These are phyloP conservation scores for Meloidogyne hapla DNA, from an alignment of 1,140 invertebrate species.

Conservation along the genomic window DNA sequence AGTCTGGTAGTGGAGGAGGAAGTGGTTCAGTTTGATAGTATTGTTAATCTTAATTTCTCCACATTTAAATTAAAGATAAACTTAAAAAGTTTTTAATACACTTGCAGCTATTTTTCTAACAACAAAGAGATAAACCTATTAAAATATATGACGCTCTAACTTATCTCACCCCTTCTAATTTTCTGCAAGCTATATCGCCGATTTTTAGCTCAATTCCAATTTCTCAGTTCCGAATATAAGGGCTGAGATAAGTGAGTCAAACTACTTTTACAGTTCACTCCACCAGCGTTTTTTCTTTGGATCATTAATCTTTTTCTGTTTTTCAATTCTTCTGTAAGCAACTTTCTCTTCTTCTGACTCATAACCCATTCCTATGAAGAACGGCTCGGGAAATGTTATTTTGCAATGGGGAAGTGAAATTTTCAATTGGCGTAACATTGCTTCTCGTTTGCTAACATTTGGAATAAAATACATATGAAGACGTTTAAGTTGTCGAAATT, in stretches of 20 bases:
- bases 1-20: not conserved
- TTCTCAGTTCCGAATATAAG: too few species aligned
- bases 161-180: not conserved
- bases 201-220: too few species aligned
- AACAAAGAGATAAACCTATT: too few species aligned
- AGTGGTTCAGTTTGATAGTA: not conserved
- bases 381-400: conserved; percentile 24
- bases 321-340: not conserved
- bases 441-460: conserved; percentile 13
- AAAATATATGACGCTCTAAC: too few species aligned
- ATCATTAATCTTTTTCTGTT: conserved; percentile 10
- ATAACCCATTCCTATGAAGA: conserved; percentile 23
- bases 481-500: conserved; percentile 36
- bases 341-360: conserved; percentile 19
- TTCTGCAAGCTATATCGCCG: not conserved
- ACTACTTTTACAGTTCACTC: not conserved
- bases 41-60: not conserved
- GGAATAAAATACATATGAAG: conserved; percentile 36
- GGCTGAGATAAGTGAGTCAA: too few species aligned
- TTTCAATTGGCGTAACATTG: conserved; percentile 26
- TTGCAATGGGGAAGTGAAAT: conserved; percentile 19
- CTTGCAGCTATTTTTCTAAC: too few species aligned
- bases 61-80: not conserved
- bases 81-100: too few species aligned
- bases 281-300: not conserved